phyloP scores from a whole-genome alignment of 2,888 invertebrate genomes.

The Lypha dubia region DNA sequence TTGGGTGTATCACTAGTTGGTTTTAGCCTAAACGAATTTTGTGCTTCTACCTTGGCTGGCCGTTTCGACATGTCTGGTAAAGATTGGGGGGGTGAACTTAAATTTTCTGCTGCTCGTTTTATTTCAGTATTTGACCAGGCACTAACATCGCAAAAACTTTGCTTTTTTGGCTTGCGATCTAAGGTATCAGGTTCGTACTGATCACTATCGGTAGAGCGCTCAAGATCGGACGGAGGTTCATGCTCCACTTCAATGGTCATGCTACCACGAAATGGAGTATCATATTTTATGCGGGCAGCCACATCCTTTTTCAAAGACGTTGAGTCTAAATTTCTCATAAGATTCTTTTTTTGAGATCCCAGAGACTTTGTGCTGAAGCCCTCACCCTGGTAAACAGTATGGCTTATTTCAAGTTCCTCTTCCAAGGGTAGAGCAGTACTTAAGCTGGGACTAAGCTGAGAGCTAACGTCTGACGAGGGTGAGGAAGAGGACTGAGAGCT shows the following conservation, averaged over 20 bases:
- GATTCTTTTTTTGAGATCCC: conserved; percentile 80
- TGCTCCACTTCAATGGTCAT: conserved; percentile 93
- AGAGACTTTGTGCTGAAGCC: conserved; percentile 81
- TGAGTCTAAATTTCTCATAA: conserved; percentile 71
- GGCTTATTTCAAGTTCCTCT: conserved; percentile 91
- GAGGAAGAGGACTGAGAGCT: conserved; percentile 84
- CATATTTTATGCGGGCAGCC: conserved; percentile 85
- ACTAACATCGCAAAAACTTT: conserved; percentile 84
- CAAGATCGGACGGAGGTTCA: conserved; percentile 90
- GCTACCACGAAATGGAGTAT: conserved; percentile 88
- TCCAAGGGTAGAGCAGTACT: conserved; percentile 90
- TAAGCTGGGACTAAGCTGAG: conserved; percentile 89
- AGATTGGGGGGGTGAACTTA: conserved; percentile 48
- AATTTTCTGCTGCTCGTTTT: conserved; percentile 74
- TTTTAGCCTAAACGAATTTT: conserved; percentile 88
- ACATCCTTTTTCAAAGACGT: conserved; percentile 78
- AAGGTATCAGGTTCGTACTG: conserved; percentile 94
- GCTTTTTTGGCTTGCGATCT: conserved; percentile 89
- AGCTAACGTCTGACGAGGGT: conserved; percentile 85
- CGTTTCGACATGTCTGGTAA: conserved; percentile 58
- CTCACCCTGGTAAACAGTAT: conserved; percentile 86
- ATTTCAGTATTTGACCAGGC: conserved; percentile 85
- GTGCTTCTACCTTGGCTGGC: conserved; percentile 85
- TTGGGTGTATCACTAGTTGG: conserved; percentile 44
- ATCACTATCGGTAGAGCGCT: conserved; percentile 86